phyloP scores from a whole-genome alignment of 2,797 vertebrate genomes.

The Podargus strigoides region DNA sequence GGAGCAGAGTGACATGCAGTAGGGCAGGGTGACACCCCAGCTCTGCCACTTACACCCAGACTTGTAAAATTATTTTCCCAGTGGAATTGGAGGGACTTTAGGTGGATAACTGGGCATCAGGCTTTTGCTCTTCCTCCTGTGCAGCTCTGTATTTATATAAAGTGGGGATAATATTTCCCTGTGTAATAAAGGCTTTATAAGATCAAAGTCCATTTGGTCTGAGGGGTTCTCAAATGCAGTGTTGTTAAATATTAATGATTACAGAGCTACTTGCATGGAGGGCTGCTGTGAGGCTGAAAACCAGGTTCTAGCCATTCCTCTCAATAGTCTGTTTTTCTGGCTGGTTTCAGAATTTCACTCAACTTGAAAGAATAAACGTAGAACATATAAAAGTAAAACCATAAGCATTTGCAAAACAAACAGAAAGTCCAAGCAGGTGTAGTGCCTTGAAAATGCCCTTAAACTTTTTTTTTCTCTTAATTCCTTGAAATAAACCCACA shows the following conservation, averaged over 20 bases:
- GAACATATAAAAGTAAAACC: not conserved
- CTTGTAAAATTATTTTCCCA: not conserved
- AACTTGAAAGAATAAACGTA: not conserved
- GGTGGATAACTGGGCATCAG: not conserved
- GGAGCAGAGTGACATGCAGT: not conserved
- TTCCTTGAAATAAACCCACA: slow-evolving; percentile 18
- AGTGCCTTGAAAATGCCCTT: not conserved
- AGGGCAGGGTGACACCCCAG: not conserved
- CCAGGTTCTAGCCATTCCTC: not conserved
- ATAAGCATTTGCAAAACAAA: not conserved
- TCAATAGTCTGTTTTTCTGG: not conserved
- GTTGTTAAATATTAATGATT: not conserved
- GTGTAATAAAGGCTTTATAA: not conserved
- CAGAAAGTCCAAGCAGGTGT: not conserved
- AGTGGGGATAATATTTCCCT: not conserved
- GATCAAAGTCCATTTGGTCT: not conserved
- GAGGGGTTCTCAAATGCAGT: not conserved
- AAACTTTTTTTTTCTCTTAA: not conserved
- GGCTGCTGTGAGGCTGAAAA: not conserved
- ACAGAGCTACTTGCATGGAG: not conserved
- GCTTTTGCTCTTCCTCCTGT: not conserved
- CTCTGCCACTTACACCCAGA: not conserved
- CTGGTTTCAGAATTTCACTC: not conserved
- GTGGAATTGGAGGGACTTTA: not conserved
- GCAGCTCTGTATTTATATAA: not conserved